Evolutionary conservation across 2,113 vertebrate genomes (phyloP), one percentile per base, ranked within the genome.

Genomic region (Pao palembangensis): DNA sequence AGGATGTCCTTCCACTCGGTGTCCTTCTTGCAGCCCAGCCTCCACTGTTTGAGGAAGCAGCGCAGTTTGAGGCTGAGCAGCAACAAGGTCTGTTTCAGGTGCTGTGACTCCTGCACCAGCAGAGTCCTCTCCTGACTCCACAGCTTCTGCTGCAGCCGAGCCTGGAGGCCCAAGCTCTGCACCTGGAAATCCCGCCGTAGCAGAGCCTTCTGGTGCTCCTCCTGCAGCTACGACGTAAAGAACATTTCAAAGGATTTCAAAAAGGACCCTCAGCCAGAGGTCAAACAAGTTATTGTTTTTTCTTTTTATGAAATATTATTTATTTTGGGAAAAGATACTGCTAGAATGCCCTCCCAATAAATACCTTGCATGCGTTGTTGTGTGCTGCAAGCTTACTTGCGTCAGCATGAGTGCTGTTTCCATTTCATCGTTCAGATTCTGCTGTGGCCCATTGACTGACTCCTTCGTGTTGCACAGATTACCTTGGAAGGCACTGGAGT

Each of bases 21-120:
- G 78, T 94, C 93, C 81, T 95, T 88, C 71, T 92, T 85, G 84
- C 93, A 94, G 83, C 96, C 94, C 76, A 95, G 91, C 61, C 94
- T 89, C 96, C 97, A 99, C 64, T 92, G 90, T 78, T 96, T 98
- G 84, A 99, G 94, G 85, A 98, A 96, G 93, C 96, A 98, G 78
- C 94, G 93, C n/a, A 99, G 93, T 70, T 98, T 98, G 90, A 98
- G 94, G 87, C 94, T 97, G 84, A 98, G 93, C 73, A 98, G 87
- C 43, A 98, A 78, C 67, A 98, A 92, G 64, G 92, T 93, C 80
- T 98, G 94, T 81, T 94, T 95, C 76, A 99, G 94, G 80, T 98
- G 97, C 77, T 97, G 95, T 0, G 94, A 93, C 86, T 98, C 97
- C 77, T 98, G 95, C 23, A 97, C 91, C 83, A 98, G 85, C 62